Conservation (phyloP, 2,113 vertebrate species). For the Lipotes vexillifer region DNA sequence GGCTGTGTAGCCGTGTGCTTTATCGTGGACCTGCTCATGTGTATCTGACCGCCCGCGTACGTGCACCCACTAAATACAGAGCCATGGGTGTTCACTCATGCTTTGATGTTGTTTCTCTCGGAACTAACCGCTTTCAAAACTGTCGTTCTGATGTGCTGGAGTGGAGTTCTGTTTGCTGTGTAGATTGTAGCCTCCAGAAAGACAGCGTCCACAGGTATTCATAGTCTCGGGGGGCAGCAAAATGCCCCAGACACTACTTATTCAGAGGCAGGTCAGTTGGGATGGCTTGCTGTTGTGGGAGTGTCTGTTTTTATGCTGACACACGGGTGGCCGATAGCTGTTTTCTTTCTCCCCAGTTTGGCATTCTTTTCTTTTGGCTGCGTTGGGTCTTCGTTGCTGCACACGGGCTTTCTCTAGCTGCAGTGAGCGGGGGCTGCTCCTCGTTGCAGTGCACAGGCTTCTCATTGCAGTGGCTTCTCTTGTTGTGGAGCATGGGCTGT, state of each 20-base stretch:
- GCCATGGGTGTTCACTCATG: neutral
- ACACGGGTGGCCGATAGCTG: neutral
- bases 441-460: fast-evolving
- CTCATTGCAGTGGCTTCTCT: too few relatives aligned
- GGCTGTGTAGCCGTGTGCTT: neutral
- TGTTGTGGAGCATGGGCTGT: too few relatives aligned
- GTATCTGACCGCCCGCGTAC: neutral
- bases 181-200: neutral
- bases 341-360: neutral
- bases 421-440: too few relatives aligned
- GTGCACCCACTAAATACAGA: neutral
- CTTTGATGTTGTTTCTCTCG: neutral
- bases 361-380: neutral
- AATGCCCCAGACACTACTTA: neutral
- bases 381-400: too few relatives aligned
- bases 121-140: neutral
- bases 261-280: neutral
- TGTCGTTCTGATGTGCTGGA: neutral
- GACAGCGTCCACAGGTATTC: too few relatives aligned
- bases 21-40: fast-evolving
- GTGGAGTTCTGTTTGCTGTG: neutral
- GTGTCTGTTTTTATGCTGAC: neutral
- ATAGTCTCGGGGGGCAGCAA: neutral
- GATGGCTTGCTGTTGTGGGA: neutral
- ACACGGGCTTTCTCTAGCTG: too few relatives aligned